Percentiles rank a stretch among this genome's conserved stretches.
phyloP scores from a whole-genome alignment of 2,888 invertebrate genomes.

The Drosophila trichaetosa region DNA sequence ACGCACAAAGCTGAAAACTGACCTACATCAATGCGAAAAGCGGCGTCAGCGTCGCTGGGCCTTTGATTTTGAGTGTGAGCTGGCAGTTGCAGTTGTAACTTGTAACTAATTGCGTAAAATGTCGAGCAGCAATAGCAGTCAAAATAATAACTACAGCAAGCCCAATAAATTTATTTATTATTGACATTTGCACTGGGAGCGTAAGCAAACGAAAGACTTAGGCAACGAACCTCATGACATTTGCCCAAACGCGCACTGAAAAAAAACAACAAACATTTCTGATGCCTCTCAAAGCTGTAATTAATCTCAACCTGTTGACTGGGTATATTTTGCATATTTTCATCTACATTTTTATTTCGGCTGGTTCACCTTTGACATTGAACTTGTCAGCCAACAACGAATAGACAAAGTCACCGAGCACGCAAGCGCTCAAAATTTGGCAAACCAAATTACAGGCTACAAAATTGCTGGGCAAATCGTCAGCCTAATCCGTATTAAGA shows the following conservation, averaged over 20 bases:
- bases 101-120: constrained; percentile 70
- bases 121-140: constrained; percentile 25
- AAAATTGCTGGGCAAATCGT: constrained; percentile 13
- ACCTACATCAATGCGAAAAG: constrained; percentile 76
- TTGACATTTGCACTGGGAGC: constrained; percentile 51
- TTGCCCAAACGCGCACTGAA: background rate
- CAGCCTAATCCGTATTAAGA: constrained; percentile 1
- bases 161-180: constrained; percentile 52
- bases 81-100: constrained; percentile 60
- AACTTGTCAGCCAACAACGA: constrained; percentile 61
- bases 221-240: constrained; percentile 63
- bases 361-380: constrained; percentile 72
- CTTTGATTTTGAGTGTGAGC: constrained; percentile 14
- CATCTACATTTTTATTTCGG: background rate
- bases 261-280: constrained; percentile 8
- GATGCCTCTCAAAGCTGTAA: constrained; percentile 6
- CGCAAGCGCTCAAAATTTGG: constrained; percentile 28
- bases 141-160: constrained; percentile 13
- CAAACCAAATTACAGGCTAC: constrained; percentile 30
- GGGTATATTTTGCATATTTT: constrained; percentile 8
- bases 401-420: constrained; percentile 23
- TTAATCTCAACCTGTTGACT: constrained; percentile 15
- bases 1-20: constrained; percentile 73
- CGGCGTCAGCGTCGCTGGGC: constrained; percentile 51
- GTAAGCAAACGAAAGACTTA: constrained; percentile 70